These are phyloP conservation scores for Heteronetta atricapilla DNA, from an alignment of 2,113 vertebrate genomes.

Conservation along the genomic window DNA sequence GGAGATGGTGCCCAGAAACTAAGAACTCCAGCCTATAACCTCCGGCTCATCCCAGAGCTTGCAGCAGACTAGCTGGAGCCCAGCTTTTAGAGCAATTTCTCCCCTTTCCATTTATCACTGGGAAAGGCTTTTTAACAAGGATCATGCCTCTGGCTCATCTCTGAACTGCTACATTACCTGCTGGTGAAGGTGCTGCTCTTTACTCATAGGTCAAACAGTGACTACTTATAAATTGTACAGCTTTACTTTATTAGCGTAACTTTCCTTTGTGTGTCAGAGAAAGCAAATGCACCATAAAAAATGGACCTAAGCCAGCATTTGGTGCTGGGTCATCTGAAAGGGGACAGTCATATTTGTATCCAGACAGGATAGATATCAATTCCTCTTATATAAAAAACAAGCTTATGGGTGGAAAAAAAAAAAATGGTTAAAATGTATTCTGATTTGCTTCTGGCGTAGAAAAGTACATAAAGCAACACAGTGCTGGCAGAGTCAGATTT, in stretches of 20 bases:
- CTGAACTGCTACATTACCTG: not conserved
- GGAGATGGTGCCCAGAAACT: not conserved
- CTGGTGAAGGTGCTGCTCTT: not conserved
- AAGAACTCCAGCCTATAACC: not conserved
- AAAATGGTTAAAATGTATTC: not conserved
- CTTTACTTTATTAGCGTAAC: not conserved
- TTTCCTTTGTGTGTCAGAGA: not conserved
- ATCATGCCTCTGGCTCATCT: not conserved
- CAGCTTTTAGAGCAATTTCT: not conserved
- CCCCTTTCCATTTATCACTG: not conserved
- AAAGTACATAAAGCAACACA: not conserved
- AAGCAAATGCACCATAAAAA: not conserved
- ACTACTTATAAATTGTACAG: not conserved
- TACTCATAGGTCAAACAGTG: not conserved
- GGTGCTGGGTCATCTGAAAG: not conserved
- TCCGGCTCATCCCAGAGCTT: too few relatives aligned
- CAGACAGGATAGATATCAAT: not conserved
- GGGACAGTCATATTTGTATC: not conserved
- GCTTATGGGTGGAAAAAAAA: not conserved
- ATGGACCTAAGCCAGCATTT: not conserved
- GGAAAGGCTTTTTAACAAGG: accelerated
- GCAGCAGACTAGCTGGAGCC: not conserved
- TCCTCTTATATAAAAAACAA: not conserved
- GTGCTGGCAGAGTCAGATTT: not conserved
- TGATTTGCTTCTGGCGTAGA: not conserved